A percentile compares a stretch with the other conserved stretches of the same genome.
These are phyloP conservation scores for Ferdinandea cuprea DNA, from an alignment of 2,888 invertebrate genomes.

Conservation along the genomic window DNA sequence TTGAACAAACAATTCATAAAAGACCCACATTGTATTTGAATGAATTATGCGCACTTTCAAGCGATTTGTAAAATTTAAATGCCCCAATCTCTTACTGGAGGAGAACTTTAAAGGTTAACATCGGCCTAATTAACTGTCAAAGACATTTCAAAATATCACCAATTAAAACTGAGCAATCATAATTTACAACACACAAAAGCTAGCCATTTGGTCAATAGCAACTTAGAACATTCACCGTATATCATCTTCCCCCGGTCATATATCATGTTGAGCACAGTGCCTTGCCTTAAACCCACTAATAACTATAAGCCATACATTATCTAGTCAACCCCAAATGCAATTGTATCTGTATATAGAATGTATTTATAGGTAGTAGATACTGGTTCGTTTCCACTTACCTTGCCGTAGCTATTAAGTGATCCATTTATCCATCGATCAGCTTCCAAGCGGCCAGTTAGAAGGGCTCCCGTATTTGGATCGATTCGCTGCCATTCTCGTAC, in stretches of 20 bases:
- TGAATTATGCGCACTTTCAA: background rate
- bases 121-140: conserved; percentile 11
- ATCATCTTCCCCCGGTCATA: conserved; percentile 56
- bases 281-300: conserved; percentile 12
- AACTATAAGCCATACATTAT: conserved; percentile 71
- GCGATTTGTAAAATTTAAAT: conserved; percentile 10
- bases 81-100: conserved; percentile 14
- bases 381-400: conserved; percentile 78
- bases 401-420: conserved; percentile 83
- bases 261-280: conserved; percentile 43
- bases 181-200: conserved; percentile 14
- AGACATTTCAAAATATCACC: conserved; percentile 65
- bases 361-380: background rate
- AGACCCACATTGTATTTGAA: too few species aligned
- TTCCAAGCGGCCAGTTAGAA: conserved; percentile 83
- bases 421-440: conserved; percentile 84
- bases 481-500: conserved; percentile 83
- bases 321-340: conserved; percentile 56
- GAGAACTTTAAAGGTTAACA: conserved; percentile 42
- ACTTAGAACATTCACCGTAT: conserved; percentile 28
- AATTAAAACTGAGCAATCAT: conserved; percentile 47
- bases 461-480: conserved; percentile 83
- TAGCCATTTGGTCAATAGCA: conserved; percentile 3
- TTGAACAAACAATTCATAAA: too few species aligned
- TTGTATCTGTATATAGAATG: conserved; percentile 12